These are phyloP conservation scores for Allacma fusca DNA, from an alignment of 2,888 invertebrate genomes.

Conservation along the genomic window DNA sequence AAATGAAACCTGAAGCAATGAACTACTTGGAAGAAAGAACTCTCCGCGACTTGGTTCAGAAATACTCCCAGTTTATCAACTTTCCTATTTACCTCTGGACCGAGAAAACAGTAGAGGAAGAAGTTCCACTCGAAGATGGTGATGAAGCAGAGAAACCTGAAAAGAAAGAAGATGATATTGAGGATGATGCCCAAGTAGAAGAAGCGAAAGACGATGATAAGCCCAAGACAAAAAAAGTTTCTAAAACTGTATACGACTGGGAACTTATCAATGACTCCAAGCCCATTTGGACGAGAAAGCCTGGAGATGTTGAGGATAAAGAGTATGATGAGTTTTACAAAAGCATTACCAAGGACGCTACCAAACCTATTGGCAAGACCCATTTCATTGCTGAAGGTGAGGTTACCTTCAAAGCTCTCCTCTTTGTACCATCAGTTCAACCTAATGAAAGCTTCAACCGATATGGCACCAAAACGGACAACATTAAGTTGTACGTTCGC, in stretches of 20 bases:
- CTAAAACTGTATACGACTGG: constrained; percentile 99
- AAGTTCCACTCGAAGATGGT: constrained; percentile 74
- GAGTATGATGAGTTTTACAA: constrained; percentile 98
- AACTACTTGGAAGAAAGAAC: constrained; percentile 95
- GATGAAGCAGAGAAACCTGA: constrained; percentile 70
- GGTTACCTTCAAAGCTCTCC: constrained; percentile 95
- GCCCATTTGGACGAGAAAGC: constrained; percentile 98
- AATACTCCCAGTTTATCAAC: constrained; percentile 99
- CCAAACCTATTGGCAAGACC: constrained; percentile 83
- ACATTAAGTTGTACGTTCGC: constrained; percentile 96
- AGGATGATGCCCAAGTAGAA: constrained; percentile 66
- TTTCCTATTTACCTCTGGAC: constrained; percentile 98
- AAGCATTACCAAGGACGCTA: constrained; percentile 87
- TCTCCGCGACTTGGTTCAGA: constrained; percentile 87
- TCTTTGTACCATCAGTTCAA: constrained; percentile 90
- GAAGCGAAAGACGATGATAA: constrained; percentile 80
- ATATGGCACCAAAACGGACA: constrained; percentile 92
- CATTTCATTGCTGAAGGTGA: constrained; percentile 99
- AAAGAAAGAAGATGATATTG: constrained; percentile 69
- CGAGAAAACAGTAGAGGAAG: constrained; percentile 66
- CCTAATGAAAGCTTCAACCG: constrained; percentile 94
- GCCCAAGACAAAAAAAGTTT: constrained; percentile 85
- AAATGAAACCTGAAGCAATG: constrained; percentile 95
- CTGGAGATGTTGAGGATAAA: constrained; percentile 80
- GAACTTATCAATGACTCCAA: constrained; percentile 90